Base-by-base conservation (phyloP, 2,113 vertebrate species). In the Chrysochloris asiatica region DNA sequence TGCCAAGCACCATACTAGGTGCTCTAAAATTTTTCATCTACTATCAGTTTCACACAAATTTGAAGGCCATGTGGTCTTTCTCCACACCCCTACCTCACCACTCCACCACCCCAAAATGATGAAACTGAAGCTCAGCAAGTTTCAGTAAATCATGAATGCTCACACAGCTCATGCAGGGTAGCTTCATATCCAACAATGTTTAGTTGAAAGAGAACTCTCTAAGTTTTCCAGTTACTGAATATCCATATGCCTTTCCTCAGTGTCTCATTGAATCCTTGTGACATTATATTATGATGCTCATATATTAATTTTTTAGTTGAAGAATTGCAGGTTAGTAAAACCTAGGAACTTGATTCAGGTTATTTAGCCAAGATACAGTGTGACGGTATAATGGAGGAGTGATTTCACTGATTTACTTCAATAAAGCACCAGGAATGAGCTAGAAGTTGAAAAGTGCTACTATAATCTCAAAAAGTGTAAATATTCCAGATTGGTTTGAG, bases 21-120 rank as follows among this genome's bases (percentile, higher is more conserved):
- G 59, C 24, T 86, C 61, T 56, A 59, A 89, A 83, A 21, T 75
- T 69, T 81, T 91, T 89, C 41, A 79, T 82, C 45, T 83, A 75
- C 38, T 19, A n/a, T 82, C 48, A 78, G 88, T 77, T 83, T 90
- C 61, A 48, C 12, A 63, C 61, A 38, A 61, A 73, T 86, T 61
- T 50, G 59, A 87, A 86, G 30, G 16, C 33, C 83, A 54, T 79
- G 26, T 45, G 48, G 72, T 90, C 59, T 67, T 73, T 88, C 22
- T 47, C 21, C 5, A 47, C n/a, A n/a, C n/a, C n/a, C n/a, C n/a
- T n/a, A n/a, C n/a, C n/a, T n/a, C n/a, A n/a, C n/a, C n/a, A n/a
- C n/a, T n/a, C n/a, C n/a, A n/a, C n/a, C n/a, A n/a, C n/a, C n/a
- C n/a, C n/a, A n/a, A n/a, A n/a, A n/a, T 59, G 21, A 72, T 69